Evolutionary conservation across 2,888 invertebrate genomes (phyloP), one percentile per base, ranked within the genome.

Genomic region (Nemotelus nigrinus): DNA sequence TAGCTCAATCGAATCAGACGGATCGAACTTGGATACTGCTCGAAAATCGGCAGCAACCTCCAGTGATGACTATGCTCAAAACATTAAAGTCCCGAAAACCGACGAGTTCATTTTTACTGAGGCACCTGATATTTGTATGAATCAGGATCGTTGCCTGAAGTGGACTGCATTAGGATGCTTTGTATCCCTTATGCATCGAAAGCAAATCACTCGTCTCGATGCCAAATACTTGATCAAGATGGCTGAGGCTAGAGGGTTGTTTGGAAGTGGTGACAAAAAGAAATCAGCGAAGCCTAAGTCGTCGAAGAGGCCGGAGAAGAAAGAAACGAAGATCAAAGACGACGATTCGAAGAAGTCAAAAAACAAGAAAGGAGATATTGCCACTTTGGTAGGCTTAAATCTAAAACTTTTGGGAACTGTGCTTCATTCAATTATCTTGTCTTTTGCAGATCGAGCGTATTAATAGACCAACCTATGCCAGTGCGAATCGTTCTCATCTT

Each of bases 171-270:
- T 89, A 65, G 92, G 92, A 2, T 91, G 91, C 80, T 92, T 88
- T 81, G 84, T 92, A 25, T 89, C 91, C 0, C 83, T 92, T 7
- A 84, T 91, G n/a, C 90, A 89, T 76, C 86, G 92, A 70, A 91
- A 91, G 82, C 87, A 88, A 78, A 89, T 95, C 82, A 93, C 93
- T 76, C 90, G 92, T 60, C 89, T 95, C 82, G 93, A 95, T 85
- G 93, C 94, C 3, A 92, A 94, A 85, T 94, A 93, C 84, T 93
- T 95, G 90, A 95, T 95, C 81, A 90, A 92, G 82, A 93, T 94
- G 87, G 95, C 95, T 2, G 95, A 95, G 86, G 90, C 91, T 58
- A 90, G 94, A 78, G 94, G 95, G 0, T 86, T 95, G 80, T 95
- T 95, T 85, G 94, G 93, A 2, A 89, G 87, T 63, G 81, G 84